Evolutionary conservation across 2,888 invertebrate species (phyloP).

Genomic region (Drosophila testacea): DNA sequence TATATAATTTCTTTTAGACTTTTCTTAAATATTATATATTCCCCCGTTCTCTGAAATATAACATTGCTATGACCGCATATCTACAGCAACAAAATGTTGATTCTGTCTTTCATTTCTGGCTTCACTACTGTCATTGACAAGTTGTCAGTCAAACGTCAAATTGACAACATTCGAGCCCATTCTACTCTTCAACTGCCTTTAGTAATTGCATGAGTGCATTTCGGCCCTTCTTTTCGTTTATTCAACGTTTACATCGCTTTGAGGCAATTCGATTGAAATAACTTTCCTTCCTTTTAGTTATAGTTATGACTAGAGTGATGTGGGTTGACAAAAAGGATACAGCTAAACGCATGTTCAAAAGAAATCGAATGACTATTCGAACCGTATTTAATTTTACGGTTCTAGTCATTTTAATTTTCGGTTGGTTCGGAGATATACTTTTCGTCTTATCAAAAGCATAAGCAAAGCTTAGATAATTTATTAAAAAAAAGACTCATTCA

Average conservation of each 20-base stretch:
- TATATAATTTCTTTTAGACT: slow-evolving; percentile 43
- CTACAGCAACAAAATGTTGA: slow-evolving; percentile 21
- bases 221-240: slow-evolving; percentile 22
- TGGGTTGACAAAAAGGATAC: slow-evolving; percentile 24
- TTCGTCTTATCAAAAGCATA: not conserved
- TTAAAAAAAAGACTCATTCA: not conserved
- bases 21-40: slow-evolving; percentile 9
- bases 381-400: slow-evolving; percentile 9
- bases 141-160: slow-evolving; percentile 82
- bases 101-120: not conserved
- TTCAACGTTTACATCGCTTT: slow-evolving; percentile 46
- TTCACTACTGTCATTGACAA: slow-evolving; percentile 73
- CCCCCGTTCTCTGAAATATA: slow-evolving; percentile 20
- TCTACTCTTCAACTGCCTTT: slow-evolving; percentile 13
- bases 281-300: slow-evolving; percentile 35
- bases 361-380: slow-evolving; percentile 34
- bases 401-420: not conserved
- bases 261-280: slow-evolving; percentile 49
- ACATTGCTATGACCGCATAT: slow-evolving; percentile 40
- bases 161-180: slow-evolving; percentile 38
- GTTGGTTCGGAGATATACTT: too few relatives aligned
- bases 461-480: not conserved
- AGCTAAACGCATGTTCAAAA: slow-evolving; percentile 14
- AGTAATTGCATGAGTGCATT: slow-evolving; percentile 70
- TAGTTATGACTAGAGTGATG: slow-evolving; percentile 38